A percentile compares a stretch with the other conserved stretches of the same genome.
phyloP scores from a whole-genome alignment of 2,888 invertebrate species.

The Desoria tigrina region DNA sequence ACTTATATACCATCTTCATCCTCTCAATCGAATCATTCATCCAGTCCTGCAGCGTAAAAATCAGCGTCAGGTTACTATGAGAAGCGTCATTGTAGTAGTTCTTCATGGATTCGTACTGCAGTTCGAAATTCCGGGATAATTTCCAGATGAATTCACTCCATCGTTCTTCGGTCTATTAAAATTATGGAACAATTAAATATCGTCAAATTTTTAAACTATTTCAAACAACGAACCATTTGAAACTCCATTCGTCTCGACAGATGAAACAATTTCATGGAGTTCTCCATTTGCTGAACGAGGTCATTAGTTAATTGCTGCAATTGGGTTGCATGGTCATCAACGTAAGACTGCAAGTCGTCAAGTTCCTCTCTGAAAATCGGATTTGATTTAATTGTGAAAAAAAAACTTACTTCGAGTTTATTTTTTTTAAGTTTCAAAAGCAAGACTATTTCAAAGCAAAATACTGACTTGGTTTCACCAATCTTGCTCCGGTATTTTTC shows the following conservation, averaged over 20 bases:
- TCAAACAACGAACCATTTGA: slow-evolving; percentile 28
- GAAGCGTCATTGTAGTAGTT: slow-evolving; percentile 47
- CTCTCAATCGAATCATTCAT: slow-evolving; percentile 31
- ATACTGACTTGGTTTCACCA: slow-evolving; percentile 32
- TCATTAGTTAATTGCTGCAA: slow-evolving; percentile 29
- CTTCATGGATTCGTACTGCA: slow-evolving; percentile 43
- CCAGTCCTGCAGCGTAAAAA: slow-evolving; percentile 44
- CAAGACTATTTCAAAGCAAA: neutral
- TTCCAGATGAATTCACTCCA: slow-evolving; percentile 47
- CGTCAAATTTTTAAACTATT: neutral
- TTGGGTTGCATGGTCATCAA: slow-evolving; percentile 40
- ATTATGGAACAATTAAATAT: neutral
- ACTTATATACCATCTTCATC: slow-evolving; percentile 30
- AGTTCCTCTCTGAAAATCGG: slow-evolving; percentile 40
- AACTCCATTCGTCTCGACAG: slow-evolving; percentile 35
- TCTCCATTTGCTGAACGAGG: slow-evolving; percentile 35
- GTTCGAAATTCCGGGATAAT: slow-evolving; percentile 40
- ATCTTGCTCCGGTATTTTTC: slow-evolving; percentile 34
- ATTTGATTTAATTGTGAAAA: no score
- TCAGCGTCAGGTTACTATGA: slow-evolving; percentile 45
- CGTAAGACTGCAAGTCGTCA: slow-evolving; percentile 37
- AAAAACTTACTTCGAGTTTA: neutral
- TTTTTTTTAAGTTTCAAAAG: neutral
- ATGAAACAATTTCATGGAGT: slow-evolving; percentile 32
- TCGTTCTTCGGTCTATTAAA: slow-evolving; percentile 35